A percentile compares a stretch with the other conserved stretches of the same genome.
These are phyloP conservation scores for Frankliniella intonsa DNA, from an alignment of 2,888 invertebrate genomes.

Conservation along the genomic window DNA sequence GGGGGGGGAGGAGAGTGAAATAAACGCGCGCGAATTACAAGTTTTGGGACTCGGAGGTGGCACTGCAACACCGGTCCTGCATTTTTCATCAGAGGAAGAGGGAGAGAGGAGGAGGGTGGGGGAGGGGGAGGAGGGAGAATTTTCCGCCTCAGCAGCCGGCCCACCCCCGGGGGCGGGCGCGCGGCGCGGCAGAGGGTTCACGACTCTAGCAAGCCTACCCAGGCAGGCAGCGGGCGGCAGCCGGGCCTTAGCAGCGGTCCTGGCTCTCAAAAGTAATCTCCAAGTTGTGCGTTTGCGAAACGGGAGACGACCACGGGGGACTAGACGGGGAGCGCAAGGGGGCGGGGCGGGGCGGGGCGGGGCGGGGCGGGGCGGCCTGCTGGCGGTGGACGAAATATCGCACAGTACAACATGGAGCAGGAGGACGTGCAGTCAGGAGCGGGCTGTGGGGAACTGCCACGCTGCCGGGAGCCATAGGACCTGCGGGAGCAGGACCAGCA, in stretches of 20 bases:
- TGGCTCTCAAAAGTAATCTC: conserved; percentile 27
- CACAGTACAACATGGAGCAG: not conserved
- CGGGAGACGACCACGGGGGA: not conserved
- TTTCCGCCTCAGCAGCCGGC: not conserved
- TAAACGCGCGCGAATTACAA: conserved; percentile 1
- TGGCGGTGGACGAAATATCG: not conserved
- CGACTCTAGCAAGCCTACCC: not conserved
- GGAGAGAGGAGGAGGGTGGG: too few relatives aligned
- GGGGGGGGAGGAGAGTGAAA: conserved; percentile 28
- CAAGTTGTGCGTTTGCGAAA: conserved; percentile 28
- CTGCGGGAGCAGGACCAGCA: too few relatives aligned
- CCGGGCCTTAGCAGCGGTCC: not conserved
- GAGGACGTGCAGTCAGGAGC: not conserved
- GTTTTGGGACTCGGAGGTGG: not conserved
- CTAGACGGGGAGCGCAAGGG: not conserved
- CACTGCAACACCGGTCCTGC: not conserved
- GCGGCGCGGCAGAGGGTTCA: not conserved
- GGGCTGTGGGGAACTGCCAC: not conserved
- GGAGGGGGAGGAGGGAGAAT: not conserved
- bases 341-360: too few relatives aligned
- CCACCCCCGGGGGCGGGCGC: not conserved
- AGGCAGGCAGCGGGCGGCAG: too few relatives aligned
- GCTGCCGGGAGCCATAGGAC: too few relatives aligned
- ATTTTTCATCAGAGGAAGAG: not conserved
- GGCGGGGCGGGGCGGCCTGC: not conserved